A percentile compares a stretch with the other conserved stretches of the same genome.
These are phyloP conservation scores for Aphidius colemani DNA, from an alignment of 2,888 invertebrate genomes.

Conservation along the genomic window DNA sequence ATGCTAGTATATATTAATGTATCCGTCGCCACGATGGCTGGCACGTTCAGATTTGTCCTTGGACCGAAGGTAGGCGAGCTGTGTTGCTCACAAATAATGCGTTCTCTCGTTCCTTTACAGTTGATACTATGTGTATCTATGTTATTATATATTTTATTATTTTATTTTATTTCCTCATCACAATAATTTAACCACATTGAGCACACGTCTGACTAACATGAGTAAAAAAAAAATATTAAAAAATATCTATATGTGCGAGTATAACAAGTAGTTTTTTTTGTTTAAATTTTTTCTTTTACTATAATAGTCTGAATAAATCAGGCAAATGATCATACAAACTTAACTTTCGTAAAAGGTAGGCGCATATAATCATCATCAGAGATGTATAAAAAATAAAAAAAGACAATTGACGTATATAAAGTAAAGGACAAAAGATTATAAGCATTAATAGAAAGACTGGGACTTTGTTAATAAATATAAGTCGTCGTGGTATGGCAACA, in stretches of 20 bases:
- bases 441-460: no score
- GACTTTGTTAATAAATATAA: background rate
- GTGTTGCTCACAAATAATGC: slow-evolving; percentile 10
- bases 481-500: slow-evolving; percentile 37
- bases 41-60: slow-evolving; percentile 59
- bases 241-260: slow-evolving; percentile 11
- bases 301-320: no score
- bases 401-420: no score
- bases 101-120: background rate
- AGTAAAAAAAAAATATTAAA: slow-evolving; percentile 5
- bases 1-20: slow-evolving; percentile 13
- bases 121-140: background rate
- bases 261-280: background rate
- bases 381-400: no score
- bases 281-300: no score
- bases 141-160: no score
- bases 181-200: slow-evolving; percentile 18
- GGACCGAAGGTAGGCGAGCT: slow-evolving; percentile 44
- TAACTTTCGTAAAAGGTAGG: no score
- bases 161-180: slow-evolving; percentile 17
- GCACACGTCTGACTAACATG: slow-evolving; percentile 9
- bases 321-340: no score
- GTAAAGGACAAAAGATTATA: no score
- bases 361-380: no score
- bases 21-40: slow-evolving; percentile 57